Evolutionary conservation across 2,888 invertebrate species (phyloP).

Genomic region (Steinernema hermaphroditum): DNA sequence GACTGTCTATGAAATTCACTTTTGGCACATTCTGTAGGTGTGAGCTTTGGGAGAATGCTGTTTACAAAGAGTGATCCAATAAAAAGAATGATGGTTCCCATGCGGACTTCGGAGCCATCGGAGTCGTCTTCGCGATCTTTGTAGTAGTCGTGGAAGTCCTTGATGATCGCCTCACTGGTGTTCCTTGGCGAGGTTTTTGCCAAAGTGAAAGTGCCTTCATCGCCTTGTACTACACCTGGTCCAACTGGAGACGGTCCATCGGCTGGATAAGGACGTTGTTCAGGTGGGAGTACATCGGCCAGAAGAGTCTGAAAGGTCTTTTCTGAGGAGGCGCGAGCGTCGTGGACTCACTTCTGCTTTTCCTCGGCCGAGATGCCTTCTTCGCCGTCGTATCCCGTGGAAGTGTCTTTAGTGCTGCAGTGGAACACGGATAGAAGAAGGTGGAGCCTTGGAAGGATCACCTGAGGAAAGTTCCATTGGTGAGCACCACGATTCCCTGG

Average conservation of each 20-base stretch:
- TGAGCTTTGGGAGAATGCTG: too few relatives aligned
- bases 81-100: constrained; percentile 35
- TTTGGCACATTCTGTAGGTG: too few relatives aligned
- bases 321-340: background rate
- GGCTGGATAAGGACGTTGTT: background rate
- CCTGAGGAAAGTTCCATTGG: constrained; percentile 31
- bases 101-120: too few relatives aligned
- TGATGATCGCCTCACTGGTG: constrained; percentile 32
- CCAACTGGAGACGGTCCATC: constrained; percentile 12
- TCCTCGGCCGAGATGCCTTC: constrained; percentile 30
- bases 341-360: constrained; percentile 24
- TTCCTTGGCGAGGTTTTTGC: constrained; percentile 30
- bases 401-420: constrained; percentile 19
- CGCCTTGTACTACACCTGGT: background rate
- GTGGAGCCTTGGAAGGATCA: too few relatives aligned
- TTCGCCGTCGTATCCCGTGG: constrained; percentile 31
- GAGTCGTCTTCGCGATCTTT: constrained; percentile 27
- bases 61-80: constrained; percentile 36
- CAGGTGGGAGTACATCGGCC: constrained; percentile 14
- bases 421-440: background rate
- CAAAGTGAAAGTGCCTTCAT: constrained; percentile 20
- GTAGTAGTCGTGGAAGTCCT: constrained; percentile 35
- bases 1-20: too few relatives aligned
- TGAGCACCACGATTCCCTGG: constrained; percentile 29
- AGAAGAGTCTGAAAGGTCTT: background rate